Evolutionary conservation across 2,888 invertebrate species (phyloP).

Genomic region (Apotomis betuletana): DNA sequence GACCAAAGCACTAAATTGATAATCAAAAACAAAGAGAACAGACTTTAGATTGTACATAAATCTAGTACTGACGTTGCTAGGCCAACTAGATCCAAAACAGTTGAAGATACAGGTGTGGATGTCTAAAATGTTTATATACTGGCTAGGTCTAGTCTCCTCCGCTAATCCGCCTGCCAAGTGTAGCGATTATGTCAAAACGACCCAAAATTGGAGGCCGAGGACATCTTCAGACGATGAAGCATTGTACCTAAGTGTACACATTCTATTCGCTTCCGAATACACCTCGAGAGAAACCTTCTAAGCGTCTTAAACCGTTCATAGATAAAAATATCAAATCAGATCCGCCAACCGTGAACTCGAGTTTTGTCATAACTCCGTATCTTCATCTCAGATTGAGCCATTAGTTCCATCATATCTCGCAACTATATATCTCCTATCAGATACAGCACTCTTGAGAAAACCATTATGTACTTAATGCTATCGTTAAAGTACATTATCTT

Average conservation of each 20-base stretch:
- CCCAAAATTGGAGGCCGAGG: no score
- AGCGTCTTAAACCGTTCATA: background rate
- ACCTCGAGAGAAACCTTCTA: background rate
- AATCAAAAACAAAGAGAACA: background rate
- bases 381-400: constrained; percentile 41
- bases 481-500: constrained; percentile 41
- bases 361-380: constrained; percentile 33
- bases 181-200: no score
- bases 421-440: constrained; percentile 39
- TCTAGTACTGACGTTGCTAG: background rate
- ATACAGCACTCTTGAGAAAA: constrained; percentile 40
- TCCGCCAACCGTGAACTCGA: constrained; percentile 18
- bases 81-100: constrained; percentile 4
- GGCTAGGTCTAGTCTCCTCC: no score
- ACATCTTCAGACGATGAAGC: no score
- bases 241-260: no score
- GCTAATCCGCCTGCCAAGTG: no score
- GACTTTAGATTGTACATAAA: background rate
- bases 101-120: background rate
- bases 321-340: constrained; percentile 14
- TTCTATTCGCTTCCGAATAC: background rate
- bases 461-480: constrained; percentile 43
- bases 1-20: background rate
- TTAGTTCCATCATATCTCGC: constrained; percentile 40
- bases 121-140: no score